phyloP scores from a whole-genome alignment of 2,797 vertebrate species.

The Paedocypris micromegethes region DNA sequence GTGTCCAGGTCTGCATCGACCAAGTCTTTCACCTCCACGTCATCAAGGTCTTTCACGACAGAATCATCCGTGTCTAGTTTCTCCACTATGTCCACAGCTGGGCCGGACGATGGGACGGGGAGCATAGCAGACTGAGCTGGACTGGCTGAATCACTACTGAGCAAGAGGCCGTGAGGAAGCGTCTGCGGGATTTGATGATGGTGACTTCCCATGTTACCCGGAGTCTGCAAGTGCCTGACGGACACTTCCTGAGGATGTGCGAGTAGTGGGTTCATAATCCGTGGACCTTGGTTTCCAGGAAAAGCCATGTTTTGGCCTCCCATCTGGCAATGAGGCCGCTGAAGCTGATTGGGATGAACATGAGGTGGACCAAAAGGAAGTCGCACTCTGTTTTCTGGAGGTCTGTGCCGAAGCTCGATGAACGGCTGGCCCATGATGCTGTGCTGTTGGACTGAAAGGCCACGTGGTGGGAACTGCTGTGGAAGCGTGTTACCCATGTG shows the following conservation, averaged over 20 bases:
- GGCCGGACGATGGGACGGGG: slow-evolving; percentile 48
- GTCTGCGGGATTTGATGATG: slow-evolving; percentile 65
- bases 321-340: slow-evolving; percentile 59
- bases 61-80: slow-evolving; percentile 89
- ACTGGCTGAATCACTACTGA: slow-evolving; percentile 58
- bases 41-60: slow-evolving; percentile 90
- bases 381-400: slow-evolving; percentile 77
- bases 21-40: slow-evolving; percentile 94
- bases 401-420: slow-evolving; percentile 86
- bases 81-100: slow-evolving; percentile 67
- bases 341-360: slow-evolving; percentile 56
- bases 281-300: slow-evolving; percentile 51
- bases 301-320: slow-evolving; percentile 63
- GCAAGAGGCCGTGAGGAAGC: slow-evolving; percentile 60
- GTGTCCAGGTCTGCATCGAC: slow-evolving; percentile 91
- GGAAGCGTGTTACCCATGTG: slow-evolving; percentile 59
- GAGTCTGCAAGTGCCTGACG: slow-evolving; percentile 59
- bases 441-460: slow-evolving; percentile 81
- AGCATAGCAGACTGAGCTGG: slow-evolving; percentile 50
- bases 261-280: slow-evolving; percentile 62
- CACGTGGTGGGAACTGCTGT: slow-evolving; percentile 76
- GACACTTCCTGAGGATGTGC: slow-evolving; percentile 58
- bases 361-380: slow-evolving; percentile 62
- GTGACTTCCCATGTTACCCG: slow-evolving; percentile 64
- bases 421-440: slow-evolving; percentile 89